A percentile compares a stretch with the other conserved stretches of the same genome.
Evolutionary conservation across 1,140 invertebrate genomes (phyloP).

Genomic region (Cephus cinctus): DNA sequence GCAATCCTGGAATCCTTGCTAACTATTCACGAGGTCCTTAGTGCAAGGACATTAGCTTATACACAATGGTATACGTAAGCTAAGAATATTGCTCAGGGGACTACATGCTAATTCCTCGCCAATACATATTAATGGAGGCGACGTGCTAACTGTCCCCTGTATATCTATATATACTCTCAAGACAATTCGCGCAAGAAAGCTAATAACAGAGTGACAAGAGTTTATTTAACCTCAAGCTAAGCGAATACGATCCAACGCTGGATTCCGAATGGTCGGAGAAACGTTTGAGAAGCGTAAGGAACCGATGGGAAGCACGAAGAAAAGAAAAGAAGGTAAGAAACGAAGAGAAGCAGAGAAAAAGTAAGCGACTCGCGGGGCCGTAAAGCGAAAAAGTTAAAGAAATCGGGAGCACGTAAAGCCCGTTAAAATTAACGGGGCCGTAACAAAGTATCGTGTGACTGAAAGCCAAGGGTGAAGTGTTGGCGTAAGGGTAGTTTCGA

Average conservation of each 20-base stretch:
- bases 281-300: no score
- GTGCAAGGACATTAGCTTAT: no score
- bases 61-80: constrained; percentile 9
- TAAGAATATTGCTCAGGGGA: constrained; percentile 31
- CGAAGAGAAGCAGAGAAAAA: constrained; percentile 10
- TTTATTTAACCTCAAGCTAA: no score
- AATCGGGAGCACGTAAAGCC: constrained; percentile 48
- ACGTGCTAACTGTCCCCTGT: constrained; percentile 24
- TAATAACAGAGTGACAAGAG: no score
- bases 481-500: constrained; percentile 23
- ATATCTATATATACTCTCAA: not conserved
- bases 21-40: constrained; percentile 35
- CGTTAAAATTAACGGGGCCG: constrained; percentile 55
- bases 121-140: constrained; percentile 27
- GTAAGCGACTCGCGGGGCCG: constrained; percentile 18
- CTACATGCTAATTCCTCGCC: constrained; percentile 22
- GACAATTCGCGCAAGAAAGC: not conserved
- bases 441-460: constrained; percentile 50
- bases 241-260: not conserved
- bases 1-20: constrained; percentile 21
- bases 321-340: constrained; percentile 7
- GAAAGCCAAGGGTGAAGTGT: constrained; percentile 18
- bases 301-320: not conserved
- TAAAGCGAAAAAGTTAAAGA: constrained; percentile 41
- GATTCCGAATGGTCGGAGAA: not conserved